Conservation (phyloP, 2,113 vertebrate species). For the Odobenus rosmarus region DNA sequence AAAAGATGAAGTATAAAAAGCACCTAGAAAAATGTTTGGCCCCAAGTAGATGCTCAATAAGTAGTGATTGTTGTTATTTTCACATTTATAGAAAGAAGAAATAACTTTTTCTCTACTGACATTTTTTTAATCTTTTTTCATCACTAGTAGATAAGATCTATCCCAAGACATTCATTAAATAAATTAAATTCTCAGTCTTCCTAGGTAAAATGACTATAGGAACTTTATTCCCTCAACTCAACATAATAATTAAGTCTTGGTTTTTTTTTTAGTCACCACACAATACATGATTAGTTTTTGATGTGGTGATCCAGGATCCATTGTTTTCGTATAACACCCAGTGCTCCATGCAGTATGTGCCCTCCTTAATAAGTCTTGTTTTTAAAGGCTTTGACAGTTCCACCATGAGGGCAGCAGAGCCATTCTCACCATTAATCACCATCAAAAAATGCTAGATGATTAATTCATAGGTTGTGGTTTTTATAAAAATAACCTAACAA, state of each 20-base stretch:
- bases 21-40: neutral
- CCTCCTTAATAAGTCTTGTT: neutral
- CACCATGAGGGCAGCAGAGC: neutral
- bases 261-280: too few relatives aligned
- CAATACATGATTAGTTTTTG: too few relatives aligned
- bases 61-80: neutral
- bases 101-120: neutral
- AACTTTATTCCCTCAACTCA: neutral
- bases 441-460: neutral
- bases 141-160: neutral
- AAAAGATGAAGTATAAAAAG: neutral
- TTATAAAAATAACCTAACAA: slow-evolving; percentile 1
- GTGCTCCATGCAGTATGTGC: too few relatives aligned
- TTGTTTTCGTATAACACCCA: too few relatives aligned
- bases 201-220: neutral
- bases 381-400: neutral
- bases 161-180: neutral
- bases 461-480: neutral
- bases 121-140: neutral
- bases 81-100: neutral
- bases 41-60: neutral
- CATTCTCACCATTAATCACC: neutral
- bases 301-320: too few relatives aligned
- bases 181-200: slow-evolving; percentile 15
- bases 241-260: neutral